phyloP scores from a whole-genome alignment of 2,888 invertebrate genomes.

The Xestia rhomboidea region DNA sequence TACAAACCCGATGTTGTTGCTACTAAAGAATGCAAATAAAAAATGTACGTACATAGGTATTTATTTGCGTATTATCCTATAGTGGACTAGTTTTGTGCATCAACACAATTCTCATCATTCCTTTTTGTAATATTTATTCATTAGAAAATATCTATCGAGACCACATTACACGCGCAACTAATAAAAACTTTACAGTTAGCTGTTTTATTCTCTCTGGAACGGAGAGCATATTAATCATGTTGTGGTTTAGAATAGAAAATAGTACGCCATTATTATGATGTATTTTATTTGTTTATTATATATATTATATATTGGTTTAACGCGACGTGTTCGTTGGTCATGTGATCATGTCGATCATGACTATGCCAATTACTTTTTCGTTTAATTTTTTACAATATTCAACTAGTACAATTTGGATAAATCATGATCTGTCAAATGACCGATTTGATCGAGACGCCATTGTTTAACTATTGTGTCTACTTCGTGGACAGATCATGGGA shows the following conservation, averaged over 20 bases:
- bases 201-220: slow-evolving; percentile 25
- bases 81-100: slow-evolving; percentile 5
- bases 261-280: background rate
- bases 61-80: background rate
- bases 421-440: no score
- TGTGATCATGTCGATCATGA: background rate
- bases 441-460: no score
- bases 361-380: background rate
- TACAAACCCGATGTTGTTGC: background rate
- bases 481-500: no score
- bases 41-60: background rate
- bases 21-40: slow-evolving; percentile 11
- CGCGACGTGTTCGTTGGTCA: no score
- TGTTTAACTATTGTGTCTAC: no score
- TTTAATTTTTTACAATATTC: background rate
- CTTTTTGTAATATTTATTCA: slow-evolving; percentile 46
- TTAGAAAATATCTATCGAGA: slow-evolving; percentile 43
- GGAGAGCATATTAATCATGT: slow-evolving; percentile 13
- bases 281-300: background rate
- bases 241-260: slow-evolving; percentile 30
- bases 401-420: no score
- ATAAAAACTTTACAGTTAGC: slow-evolving; percentile 41
- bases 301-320: background rate
- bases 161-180: slow-evolving; percentile 16
- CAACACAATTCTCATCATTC: background rate